Percentiles rank a stretch among this genome's conserved stretches.
Evolutionary conservation across 2,113 vertebrate species (phyloP).

Genomic region (Phalacrocorax carbo): DNA sequence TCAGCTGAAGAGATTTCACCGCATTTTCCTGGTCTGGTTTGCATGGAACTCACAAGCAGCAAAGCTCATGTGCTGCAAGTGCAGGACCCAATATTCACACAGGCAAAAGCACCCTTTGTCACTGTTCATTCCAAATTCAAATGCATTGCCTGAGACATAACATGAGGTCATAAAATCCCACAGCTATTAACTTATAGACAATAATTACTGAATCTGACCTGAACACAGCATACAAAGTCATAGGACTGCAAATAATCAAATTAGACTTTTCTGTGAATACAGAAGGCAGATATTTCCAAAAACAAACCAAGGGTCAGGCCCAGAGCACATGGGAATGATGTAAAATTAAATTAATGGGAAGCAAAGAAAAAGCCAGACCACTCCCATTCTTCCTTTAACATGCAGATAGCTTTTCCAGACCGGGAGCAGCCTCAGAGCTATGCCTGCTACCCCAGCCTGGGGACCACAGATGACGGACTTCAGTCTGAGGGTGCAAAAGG

Average conservation of each 20-base stretch:
- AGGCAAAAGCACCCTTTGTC: not conserved
- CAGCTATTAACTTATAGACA: constrained; percentile 9
- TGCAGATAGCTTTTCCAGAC: constrained; percentile 3
- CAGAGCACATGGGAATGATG: not conserved
- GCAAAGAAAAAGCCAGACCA: not conserved
- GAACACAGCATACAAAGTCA: not conserved
- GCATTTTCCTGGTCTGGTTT: not conserved
- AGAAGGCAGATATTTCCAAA: not conserved
- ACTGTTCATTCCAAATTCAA: not conserved
- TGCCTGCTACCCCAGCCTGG: accelerated
- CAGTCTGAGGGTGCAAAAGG: not conserved
- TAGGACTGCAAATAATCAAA: not conserved
- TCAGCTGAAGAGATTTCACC: not conserved
- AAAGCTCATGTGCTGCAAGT: not conserved
- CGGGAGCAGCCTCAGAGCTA: not conserved
- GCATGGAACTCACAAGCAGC: not conserved
- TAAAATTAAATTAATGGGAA: not conserved
- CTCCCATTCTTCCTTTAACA: not conserved
- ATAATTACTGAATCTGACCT: constrained; percentile 2
- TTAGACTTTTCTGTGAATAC: not conserved
- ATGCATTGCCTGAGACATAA: not conserved
- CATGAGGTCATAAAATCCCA: not conserved
- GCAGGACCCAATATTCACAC: not conserved
- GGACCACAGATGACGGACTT: not conserved
- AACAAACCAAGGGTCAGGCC: not conserved